phyloP scores from a whole-genome alignment of 1,140 invertebrate genomes.

The Pristionchus pacificus region DNA sequence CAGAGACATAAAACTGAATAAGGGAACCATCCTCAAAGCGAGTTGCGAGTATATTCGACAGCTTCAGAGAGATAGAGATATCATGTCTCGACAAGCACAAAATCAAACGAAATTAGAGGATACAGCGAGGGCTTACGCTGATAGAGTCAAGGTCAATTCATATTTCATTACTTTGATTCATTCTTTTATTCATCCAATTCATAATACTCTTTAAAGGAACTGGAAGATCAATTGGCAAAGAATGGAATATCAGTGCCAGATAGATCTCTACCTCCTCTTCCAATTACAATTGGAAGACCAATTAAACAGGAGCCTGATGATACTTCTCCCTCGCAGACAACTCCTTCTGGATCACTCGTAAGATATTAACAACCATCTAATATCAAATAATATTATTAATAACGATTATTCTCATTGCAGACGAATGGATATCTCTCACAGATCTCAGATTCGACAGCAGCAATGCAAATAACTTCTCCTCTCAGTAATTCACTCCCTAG shows the following conservation, averaged over 20 bases:
- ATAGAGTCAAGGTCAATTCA: conserved; percentile 73
- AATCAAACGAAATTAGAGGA: conserved; percentile 75
- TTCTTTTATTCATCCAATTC: conserved; percentile 3
- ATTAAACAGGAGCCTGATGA: conserved; percentile 56
- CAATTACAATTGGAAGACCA: conserved; percentile 29
- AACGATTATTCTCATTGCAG: conserved; percentile 25
- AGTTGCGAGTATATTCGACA: conserved; percentile 92
- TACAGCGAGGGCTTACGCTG: conserved; percentile 74
- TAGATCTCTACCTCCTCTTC: conserved; percentile 39
- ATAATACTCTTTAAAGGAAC: conserved; percentile 37
- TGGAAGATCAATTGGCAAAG: conserved; percentile 48
- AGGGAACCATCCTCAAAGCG: conserved; percentile 91
- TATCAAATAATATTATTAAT: background rate
- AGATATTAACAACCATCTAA: conserved; percentile 15
- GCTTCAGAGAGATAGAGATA: conserved; percentile 77
- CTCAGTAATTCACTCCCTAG: conserved; percentile 3
- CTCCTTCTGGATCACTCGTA: conserved; percentile 43
- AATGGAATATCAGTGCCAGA: conserved; percentile 50
- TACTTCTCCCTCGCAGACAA: conserved; percentile 47
- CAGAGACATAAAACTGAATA: conserved; percentile 62
- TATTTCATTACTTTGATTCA: conserved; percentile 14
- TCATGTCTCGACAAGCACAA: conserved; percentile 73
- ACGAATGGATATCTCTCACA: conserved; percentile 51
- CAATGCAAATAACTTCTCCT: conserved; percentile 53
- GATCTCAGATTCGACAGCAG: conserved; percentile 44